phyloP scores from a whole-genome alignment of 2,888 invertebrate genomes.

The Catocala nupta region DNA sequence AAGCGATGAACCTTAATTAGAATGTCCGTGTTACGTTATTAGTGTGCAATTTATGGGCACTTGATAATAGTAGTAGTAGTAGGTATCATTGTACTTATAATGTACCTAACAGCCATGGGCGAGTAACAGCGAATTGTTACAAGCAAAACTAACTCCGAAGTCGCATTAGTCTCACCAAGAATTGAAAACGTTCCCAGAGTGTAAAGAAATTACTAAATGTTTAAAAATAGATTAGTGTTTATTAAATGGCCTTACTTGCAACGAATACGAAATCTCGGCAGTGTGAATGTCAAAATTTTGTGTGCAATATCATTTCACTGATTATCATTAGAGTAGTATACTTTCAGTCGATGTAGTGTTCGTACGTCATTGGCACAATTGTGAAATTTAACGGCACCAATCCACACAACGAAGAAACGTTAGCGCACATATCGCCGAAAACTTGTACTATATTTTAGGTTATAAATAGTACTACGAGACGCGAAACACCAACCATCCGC shows the following conservation, averaged over 20 bases:
- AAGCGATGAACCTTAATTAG: conserved; percentile 87
- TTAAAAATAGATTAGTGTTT: conserved; percentile 88
- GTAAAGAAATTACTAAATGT: conserved; percentile 87
- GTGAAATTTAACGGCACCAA: conserved; percentile 83
- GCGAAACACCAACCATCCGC: conserved; percentile 87
- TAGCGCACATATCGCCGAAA: conserved; percentile 88
- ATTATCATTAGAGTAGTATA: conserved; percentile 76
- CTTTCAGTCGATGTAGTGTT: conserved; percentile 80
- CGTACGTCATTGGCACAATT: conserved; percentile 84
- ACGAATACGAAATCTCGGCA: conserved; percentile 87
- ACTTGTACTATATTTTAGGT: conserved; percentile 88
- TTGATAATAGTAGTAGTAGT: conserved; percentile 70
- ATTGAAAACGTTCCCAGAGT: conserved; percentile 83
- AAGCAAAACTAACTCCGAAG: conserved; percentile 80
- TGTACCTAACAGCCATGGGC: conserved; percentile 65
- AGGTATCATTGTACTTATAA: conserved; percentile 55
- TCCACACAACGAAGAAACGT: conserved; percentile 84
- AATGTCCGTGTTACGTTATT: conserved; percentile 86
- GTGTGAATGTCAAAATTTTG: conserved; percentile 87
- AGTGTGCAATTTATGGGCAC: conserved; percentile 81
- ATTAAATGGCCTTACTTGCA: conserved; percentile 87
- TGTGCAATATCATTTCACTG: conserved; percentile 87
- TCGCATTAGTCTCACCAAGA: conserved; percentile 84
- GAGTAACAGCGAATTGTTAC: conserved; percentile 78
- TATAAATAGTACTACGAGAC: conserved; percentile 87